A percentile compares a stretch with the other conserved stretches of the same genome.
phyloP scores from a whole-genome alignment of 1,140 invertebrate genomes.

The Zaprionus taronus region DNA sequence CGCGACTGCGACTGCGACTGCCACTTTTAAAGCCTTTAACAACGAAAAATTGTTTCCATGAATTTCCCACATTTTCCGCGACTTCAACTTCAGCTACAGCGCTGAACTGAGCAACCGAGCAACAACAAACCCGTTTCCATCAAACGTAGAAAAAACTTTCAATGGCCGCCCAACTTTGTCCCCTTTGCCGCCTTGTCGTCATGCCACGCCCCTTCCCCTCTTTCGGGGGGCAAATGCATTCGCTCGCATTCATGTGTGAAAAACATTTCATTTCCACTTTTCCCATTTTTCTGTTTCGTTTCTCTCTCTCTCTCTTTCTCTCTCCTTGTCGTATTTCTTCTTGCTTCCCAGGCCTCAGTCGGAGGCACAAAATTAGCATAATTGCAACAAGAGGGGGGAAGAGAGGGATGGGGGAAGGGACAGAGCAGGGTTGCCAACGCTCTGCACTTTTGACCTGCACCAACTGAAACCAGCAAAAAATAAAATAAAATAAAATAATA shows the following conservation, averaged over 20 bases:
- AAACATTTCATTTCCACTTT: slow-evolving; percentile 58
- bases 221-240: slow-evolving; percentile 56
- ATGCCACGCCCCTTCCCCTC: not conserved
- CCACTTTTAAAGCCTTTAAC: slow-evolving; percentile 50
- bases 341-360: slow-evolving; percentile 34
- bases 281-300: slow-evolving; percentile 24
- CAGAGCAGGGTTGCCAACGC: slow-evolving; percentile 33
- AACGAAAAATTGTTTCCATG: slow-evolving; percentile 73
- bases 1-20: slow-evolving; percentile 4
- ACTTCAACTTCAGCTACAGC: slow-evolving; percentile 21
- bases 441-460: slow-evolving; percentile 19
- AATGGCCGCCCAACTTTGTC: slow-evolving; percentile 40
- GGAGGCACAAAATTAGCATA: slow-evolving; percentile 63
- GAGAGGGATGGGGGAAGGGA: not conserved
- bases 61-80: slow-evolving; percentile 78
- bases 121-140: slow-evolving; percentile 68
- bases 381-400: slow-evolving; percentile 42
- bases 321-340: not conserved
- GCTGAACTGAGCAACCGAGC: slow-evolving; percentile 11
- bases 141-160: slow-evolving; percentile 53
- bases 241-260: slow-evolving; percentile 79
- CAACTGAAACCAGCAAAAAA: not conserved
- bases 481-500: not conserved
- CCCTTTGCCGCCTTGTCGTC: slow-evolving; percentile 7
- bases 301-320: not conserved